A percentile compares a stretch with the other conserved stretches of the same genome.
These are phyloP conservation scores for Styela plicata DNA, from an alignment of 23 tunicate genomes.

Conservation along the genomic window DNA sequence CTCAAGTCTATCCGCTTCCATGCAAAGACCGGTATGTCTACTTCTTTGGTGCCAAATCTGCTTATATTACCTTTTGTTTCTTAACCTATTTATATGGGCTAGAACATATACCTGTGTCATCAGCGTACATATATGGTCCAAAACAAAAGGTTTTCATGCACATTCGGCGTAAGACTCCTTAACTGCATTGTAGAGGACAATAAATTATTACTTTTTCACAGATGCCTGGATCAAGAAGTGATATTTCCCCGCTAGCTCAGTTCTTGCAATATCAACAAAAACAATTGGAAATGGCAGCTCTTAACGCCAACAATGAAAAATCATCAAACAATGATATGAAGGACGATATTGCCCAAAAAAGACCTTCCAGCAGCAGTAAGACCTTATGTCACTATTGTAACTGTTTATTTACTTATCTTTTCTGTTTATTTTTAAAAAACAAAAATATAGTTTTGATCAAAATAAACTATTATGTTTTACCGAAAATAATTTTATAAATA, in stretches of 20 bases:
- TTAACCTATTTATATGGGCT: background rate
- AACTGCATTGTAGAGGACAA: background rate
- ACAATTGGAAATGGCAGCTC: conserved; percentile 31
- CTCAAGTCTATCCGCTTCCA: conserved; percentile 25
- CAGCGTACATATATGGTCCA: too few relatives aligned
- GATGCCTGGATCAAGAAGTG: conserved; percentile 11
- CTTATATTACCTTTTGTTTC: too few relatives aligned
- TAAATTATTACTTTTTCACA: background rate
- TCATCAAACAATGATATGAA: background rate
- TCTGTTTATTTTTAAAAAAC: too few relatives aligned
- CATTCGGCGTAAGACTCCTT: background rate
- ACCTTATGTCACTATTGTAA: too few relatives aligned
- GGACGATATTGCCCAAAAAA: background rate
- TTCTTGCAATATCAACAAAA: conserved; percentile 74
- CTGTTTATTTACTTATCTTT: background rate
- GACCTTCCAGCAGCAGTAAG: background rate
- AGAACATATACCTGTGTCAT: too few relatives aligned
- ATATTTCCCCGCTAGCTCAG: conserved; percentile 22
- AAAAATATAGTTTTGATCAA: too few relatives aligned
- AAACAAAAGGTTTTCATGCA: too few relatives aligned
- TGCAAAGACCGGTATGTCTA: conserved; percentile 43
- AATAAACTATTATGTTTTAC: too few relatives aligned
- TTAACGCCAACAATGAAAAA: background rate
- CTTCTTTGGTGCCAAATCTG: background rate
- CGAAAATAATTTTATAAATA: too few relatives aligned